phyloP scores from a whole-genome alignment of 2,797 vertebrate species.

The Premnoplex brunnescens region DNA sequence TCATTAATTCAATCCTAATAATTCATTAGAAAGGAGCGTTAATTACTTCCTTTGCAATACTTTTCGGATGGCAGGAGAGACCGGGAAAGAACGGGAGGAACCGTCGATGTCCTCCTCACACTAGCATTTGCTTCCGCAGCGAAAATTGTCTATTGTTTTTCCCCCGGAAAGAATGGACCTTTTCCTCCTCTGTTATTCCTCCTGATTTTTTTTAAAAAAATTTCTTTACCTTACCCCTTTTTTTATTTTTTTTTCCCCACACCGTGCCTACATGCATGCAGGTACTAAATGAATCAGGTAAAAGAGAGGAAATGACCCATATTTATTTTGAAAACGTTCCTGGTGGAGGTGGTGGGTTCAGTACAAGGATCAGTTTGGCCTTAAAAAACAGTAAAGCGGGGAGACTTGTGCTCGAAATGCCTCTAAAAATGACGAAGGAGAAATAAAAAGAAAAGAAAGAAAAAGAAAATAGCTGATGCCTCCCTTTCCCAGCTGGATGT shows the following conservation, averaged over 20 bases:
- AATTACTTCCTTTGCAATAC: neutral
- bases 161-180: neutral
- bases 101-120: neutral
- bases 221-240: neutral
- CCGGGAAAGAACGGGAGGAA: neutral
- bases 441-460: accelerated
- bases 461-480: neutral
- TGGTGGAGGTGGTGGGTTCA: neutral
- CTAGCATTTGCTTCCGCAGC: neutral
- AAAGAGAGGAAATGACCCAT: neutral
- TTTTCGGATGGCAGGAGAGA: neutral
- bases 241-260: too few relatives aligned
- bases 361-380: neutral
- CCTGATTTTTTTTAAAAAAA: too few relatives aligned
- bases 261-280: neutral
- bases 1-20: neutral
- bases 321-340: neutral
- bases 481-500: slow-evolving; percentile 50
- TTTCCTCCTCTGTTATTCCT: neutral
- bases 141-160: neutral
- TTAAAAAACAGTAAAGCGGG: neutral
- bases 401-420: neutral
- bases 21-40: neutral
- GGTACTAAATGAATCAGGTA: neutral
- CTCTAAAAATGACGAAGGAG: neutral